Evolutionary conservation across 2,797 vertebrate species (phyloP).

Genomic region (Acanthis flammea): DNA sequence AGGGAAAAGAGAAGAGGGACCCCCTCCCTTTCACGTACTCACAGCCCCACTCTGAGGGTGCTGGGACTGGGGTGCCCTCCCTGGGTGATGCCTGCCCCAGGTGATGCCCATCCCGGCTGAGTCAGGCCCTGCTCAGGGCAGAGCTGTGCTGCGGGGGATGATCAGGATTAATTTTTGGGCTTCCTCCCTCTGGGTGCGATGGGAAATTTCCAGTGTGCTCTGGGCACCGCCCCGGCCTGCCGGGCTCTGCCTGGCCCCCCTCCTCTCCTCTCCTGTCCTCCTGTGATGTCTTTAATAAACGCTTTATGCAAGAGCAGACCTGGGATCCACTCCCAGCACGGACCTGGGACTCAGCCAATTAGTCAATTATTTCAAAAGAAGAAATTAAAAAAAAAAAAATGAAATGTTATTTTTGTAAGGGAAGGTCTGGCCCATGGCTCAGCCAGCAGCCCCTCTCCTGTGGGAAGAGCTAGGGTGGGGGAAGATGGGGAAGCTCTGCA

Average conservation of each 20-base stretch:
- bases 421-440: background rate
- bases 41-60: accelerated
- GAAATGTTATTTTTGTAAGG: background rate
- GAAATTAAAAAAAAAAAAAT: background rate
- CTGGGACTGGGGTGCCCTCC: background rate
- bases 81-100: background rate
- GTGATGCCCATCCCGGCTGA: background rate
- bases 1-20: background rate
- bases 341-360: constrained; percentile 40
- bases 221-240: background rate
- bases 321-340: constrained; percentile 31
- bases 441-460: background rate
- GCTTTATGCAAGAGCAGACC: constrained; percentile 33
- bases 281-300: background rate
- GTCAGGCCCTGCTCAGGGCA: background rate
- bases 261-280: background rate
- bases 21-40: accelerated
- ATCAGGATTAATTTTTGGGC: background rate
- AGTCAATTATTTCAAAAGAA: constrained; percentile 45
- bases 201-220: constrained; percentile 26
- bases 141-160: background rate
- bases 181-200: constrained; percentile 41
- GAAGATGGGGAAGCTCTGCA: background rate
- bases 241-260: background rate
- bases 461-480: background rate